These are phyloP conservation scores for Notolepis coatsorum DNA, from an alignment of 2,797 vertebrate species.

Conservation along the genomic window DNA sequence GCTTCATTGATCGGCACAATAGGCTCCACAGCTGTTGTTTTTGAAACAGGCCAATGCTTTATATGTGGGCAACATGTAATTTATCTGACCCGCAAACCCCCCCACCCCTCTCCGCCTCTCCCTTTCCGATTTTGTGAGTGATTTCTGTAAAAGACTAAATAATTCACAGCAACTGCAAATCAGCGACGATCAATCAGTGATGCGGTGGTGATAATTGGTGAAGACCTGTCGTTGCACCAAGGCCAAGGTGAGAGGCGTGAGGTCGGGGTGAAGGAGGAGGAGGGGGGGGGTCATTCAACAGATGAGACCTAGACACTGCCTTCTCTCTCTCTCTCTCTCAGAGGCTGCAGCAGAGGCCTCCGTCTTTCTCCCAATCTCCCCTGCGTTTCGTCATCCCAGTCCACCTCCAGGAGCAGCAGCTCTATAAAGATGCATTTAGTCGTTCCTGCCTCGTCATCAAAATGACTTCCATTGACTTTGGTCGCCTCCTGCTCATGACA, in stretches of 20 bases:
- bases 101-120: conserved; percentile 6
- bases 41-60: conserved; percentile 34
- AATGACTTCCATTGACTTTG: conserved; percentile 74
- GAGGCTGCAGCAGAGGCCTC: conserved; percentile 45
- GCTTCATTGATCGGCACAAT: conserved; percentile 48
- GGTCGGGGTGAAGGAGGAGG: conserved; percentile 11
- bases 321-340: no score
- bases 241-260: conserved; percentile 65
- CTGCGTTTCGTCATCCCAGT: conserved; percentile 46
- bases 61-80: conserved; percentile 45
- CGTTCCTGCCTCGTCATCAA: conserved; percentile 75
- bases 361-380: conserved; percentile 56
- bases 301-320: conserved; percentile 52
- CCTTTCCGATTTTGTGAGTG: conserved; percentile 40
- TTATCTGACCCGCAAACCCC: conserved; percentile 55
- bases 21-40: conserved; percentile 56
- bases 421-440: conserved; percentile 64
- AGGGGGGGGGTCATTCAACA: conserved; percentile 63
- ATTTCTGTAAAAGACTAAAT: conserved; percentile 75
- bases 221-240: conserved; percentile 71
- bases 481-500: conserved; percentile 60
- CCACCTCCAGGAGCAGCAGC: conserved; percentile 51
- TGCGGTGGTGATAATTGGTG: conserved; percentile 72
- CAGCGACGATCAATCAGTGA: conserved; percentile 70
- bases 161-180: conserved; percentile 76